Percentiles rank a stretch among this genome's conserved stretches.
Conservation (phyloP, 2,113 vertebrate species). For the Rhabdomys dilectus region DNA sequence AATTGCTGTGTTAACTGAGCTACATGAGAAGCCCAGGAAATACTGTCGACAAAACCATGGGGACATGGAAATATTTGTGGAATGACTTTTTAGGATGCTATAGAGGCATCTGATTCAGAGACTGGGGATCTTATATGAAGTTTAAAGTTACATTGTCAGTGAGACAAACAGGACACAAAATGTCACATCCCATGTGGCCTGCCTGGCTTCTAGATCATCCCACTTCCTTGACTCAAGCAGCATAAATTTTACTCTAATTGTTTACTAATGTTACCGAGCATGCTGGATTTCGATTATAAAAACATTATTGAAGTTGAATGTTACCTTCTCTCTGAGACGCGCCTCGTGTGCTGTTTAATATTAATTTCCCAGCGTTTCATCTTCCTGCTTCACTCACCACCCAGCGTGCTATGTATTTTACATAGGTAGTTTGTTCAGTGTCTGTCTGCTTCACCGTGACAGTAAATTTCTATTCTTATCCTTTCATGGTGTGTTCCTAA, state of each 20-base stretch:
- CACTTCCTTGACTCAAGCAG: neutral
- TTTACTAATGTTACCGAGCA: constrained; percentile 6
- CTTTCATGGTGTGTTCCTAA: neutral
- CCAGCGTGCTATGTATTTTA: neutral
- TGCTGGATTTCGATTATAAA: neutral
- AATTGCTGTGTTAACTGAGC: neutral
- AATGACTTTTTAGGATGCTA: neutral
- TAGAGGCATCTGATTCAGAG: constrained; percentile 5
- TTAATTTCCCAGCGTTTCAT: no score
- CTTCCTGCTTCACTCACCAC: neutral
- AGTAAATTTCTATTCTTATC: neutral
- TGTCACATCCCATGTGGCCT: neutral
- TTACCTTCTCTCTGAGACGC: neutral
- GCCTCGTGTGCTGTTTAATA: neutral
- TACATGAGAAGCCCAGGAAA: neutral
- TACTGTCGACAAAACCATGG: neutral
- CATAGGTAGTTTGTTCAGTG: neutral
- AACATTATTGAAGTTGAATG: neutral
- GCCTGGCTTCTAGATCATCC: neutral
- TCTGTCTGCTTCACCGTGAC: neutral
- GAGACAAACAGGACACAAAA: neutral
- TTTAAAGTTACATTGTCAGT: neutral
- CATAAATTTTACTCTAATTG: neutral
- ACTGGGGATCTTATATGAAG: neutral
- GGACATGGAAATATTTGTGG: neutral